phyloP scores from a whole-genome alignment of 2,113 vertebrate species.

The Zosterops japonicus region DNA sequence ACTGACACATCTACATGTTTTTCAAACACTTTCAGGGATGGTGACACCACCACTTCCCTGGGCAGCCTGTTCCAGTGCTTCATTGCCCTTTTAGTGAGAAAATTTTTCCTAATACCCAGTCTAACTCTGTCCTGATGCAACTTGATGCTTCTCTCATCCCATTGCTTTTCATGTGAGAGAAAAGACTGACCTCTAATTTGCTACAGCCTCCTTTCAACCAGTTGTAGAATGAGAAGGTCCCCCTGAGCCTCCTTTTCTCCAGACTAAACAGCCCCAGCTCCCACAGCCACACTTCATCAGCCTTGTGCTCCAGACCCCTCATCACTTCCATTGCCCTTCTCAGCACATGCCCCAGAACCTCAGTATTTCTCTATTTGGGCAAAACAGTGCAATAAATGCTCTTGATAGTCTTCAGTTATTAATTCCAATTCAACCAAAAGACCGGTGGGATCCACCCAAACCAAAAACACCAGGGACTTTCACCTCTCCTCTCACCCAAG shows the following conservation, averaged over 20 bases:
- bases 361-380: background rate
- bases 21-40: background rate
- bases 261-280: background rate
- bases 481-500: background rate
- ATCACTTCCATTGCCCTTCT: background rate
- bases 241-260: background rate
- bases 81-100: background rate
- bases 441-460: background rate
- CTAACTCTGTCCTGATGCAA: background rate
- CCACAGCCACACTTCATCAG: background rate
- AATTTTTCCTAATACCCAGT: background rate
- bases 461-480: background rate
- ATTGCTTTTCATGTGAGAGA: background rate
- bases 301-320: background rate
- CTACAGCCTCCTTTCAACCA: background rate
- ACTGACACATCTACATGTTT: background rate
- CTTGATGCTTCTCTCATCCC: background rate
- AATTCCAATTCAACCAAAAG: background rate
- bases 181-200: background rate
- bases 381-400: background rate
- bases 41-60: background rate
- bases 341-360: background rate
- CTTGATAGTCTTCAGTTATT: background rate
- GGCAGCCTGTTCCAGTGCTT: background rate
- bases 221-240: background rate